These are phyloP conservation scores for Cyrtonyx montezumae DNA, from an alignment of 2,113 vertebrate genomes.

Conservation along the genomic window DNA sequence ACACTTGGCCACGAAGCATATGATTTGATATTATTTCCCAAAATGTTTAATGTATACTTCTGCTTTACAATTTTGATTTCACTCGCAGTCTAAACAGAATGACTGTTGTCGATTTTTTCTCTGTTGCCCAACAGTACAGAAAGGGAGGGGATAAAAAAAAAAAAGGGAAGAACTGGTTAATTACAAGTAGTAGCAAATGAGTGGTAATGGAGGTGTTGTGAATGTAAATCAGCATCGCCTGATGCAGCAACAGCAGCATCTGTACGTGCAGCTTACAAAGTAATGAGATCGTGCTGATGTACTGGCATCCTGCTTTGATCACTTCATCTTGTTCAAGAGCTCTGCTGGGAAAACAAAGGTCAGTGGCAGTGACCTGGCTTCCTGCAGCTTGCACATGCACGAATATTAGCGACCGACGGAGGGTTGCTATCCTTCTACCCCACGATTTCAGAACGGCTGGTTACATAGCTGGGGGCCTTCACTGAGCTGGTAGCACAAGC, in stretches of 20 bases:
- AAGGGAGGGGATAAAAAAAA: background rate
- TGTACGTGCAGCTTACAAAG: conserved; percentile 65
- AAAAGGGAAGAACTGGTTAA: conserved; percentile 43
- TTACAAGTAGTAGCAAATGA: conserved; percentile 56
- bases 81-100: background rate
- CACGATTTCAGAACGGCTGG: background rate
- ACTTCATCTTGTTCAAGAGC: conserved; percentile 78
- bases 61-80: background rate
- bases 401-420: background rate
- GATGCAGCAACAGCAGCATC: conserved; percentile 67
- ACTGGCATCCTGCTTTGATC: conserved; percentile 76
- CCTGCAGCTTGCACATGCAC: background rate
- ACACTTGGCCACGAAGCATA: background rate
- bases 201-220: conserved; percentile 57
- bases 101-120: background rate
- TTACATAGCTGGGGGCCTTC: conserved; percentile 19
- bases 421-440: background rate
- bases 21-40: background rate
- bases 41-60: background rate
- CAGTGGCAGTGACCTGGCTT: conserved; percentile 63
- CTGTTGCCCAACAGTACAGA: background rate
- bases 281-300: conserved; percentile 77
- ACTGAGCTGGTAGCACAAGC: background rate
- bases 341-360: conserved; percentile 77
- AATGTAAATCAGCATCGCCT: conserved; percentile 57